Evolutionary conservation across 2,888 invertebrate genomes (phyloP).

Genomic region (Rutpela maculata): DNA sequence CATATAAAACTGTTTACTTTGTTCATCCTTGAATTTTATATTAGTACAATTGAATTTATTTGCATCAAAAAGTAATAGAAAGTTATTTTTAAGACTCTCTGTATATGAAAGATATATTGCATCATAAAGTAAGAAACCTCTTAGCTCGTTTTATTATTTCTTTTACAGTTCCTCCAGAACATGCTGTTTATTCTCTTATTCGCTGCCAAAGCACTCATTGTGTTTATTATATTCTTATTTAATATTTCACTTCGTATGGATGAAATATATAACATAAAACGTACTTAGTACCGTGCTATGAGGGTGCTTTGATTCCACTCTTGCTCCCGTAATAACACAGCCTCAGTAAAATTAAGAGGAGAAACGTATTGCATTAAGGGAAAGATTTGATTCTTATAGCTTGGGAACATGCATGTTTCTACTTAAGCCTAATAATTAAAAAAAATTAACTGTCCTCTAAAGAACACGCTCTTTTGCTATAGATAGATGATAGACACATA

Average conservation of each 20-base stretch:
- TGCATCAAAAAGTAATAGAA: too few species aligned
- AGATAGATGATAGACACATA: too few species aligned
- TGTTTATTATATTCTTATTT: conserved; percentile 24
- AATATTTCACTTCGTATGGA: not conserved
- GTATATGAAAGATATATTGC: not conserved
- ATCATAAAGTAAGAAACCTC: not conserved
- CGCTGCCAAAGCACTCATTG: conserved; percentile 7
- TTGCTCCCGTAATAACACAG: not conserved
- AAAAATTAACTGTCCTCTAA: too few species aligned
- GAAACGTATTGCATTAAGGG: not conserved
- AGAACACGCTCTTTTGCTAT: too few species aligned
- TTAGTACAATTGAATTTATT: too few species aligned
- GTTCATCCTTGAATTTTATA: too few species aligned
- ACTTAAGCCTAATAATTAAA: too few species aligned
- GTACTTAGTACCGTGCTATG: not conserved
- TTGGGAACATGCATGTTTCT: too few species aligned
- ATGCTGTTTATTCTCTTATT: not conserved
- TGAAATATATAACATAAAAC: not conserved
- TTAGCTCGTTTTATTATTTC: not conserved
- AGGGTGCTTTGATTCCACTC: not conserved
- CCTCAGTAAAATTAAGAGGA: not conserved
- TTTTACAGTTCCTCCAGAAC: not conserved
- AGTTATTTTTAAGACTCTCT: too few species aligned
- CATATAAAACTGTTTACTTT: too few species aligned
- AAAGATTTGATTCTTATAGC: too few species aligned